These are phyloP conservation scores for Oscheius sp. DNA, from an alignment of 2,888 invertebrate species.

Conservation along the genomic window DNA sequence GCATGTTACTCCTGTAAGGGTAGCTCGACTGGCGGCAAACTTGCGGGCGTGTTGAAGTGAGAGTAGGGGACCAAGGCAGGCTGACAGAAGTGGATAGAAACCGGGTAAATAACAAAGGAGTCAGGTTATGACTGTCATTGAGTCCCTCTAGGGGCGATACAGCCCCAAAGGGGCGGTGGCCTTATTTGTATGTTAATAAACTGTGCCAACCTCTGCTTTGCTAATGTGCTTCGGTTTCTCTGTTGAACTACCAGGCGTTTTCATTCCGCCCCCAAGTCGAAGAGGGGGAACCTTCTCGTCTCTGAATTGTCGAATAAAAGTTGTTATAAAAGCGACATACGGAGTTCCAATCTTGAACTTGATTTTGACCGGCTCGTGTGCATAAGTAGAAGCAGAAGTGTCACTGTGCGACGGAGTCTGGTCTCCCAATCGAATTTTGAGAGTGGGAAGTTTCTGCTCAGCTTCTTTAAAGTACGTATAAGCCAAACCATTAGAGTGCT, in stretches of 20 bases:
- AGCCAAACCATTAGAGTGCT: neutral
- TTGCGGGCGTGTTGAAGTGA: too few species aligned
- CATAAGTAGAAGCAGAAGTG: neutral
- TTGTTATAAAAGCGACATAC: neutral
- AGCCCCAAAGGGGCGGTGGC: too few species aligned
- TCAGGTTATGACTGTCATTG: too few species aligned
- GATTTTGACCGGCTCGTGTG: constrained; percentile 17
- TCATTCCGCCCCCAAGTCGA: neutral
- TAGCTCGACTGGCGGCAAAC: too few species aligned
- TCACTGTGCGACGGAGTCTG: constrained; percentile 26
- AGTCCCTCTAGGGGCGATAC: too few species aligned
- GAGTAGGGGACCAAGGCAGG: too few species aligned
- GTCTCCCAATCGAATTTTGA: constrained; percentile 30
- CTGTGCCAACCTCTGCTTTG: constrained; percentile 22
- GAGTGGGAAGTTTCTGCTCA: constrained; percentile 22
- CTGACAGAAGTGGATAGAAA: too few species aligned
- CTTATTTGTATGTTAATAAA: neutral
- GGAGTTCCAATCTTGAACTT: constrained; percentile 23
- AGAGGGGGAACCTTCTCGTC: constrained; percentile 30
- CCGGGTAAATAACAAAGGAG: too few species aligned
- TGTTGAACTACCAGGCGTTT: neutral
- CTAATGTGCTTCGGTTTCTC: constrained; percentile 8
- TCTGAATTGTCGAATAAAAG: neutral
- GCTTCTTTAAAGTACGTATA: constrained; percentile 11
- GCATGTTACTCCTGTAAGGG: too few species aligned